These are phyloP conservation scores for Schizaphis graminum DNA, from an alignment of 2,888 invertebrate species.

Conservation along the genomic window DNA sequence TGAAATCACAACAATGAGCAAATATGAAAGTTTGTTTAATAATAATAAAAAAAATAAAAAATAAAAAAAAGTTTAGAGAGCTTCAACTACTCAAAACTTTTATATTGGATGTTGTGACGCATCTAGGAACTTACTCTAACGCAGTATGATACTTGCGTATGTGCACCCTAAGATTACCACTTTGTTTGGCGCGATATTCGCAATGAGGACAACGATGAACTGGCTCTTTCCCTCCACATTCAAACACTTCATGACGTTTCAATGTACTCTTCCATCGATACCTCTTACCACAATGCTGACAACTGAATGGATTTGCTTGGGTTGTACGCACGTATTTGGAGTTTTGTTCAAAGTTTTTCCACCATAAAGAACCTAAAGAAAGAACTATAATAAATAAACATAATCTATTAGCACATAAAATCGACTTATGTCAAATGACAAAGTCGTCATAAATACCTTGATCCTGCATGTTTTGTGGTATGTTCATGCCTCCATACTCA, in stretches of 20 bases:
- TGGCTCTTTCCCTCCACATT: conserved; percentile 87
- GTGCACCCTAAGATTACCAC: conserved; percentile 86
- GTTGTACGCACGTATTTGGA: conserved; percentile 67
- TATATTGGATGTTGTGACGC: conserved; percentile 60
- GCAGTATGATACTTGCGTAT: conserved; percentile 75
- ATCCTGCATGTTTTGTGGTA: conserved; percentile 63
- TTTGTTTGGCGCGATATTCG: conserved; percentile 83
- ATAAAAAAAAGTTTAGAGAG: conserved; percentile 62
- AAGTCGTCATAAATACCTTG: conserved; percentile 55
- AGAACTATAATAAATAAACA: conserved; percentile 50
- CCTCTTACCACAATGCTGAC: conserved; percentile 86
- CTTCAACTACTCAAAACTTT: conserved; percentile 52
- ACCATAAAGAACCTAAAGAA: conserved; percentile 66
- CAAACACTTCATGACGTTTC: conserved; percentile 85
- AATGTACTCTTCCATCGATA: conserved; percentile 90
- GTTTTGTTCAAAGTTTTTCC: conserved; percentile 67
- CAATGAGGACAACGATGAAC: conserved; percentile 86
- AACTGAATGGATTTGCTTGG: conserved; percentile 70
- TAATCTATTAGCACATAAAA: neutral
- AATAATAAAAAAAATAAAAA: conserved; percentile 47
- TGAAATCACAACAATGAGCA: conserved; percentile 66
- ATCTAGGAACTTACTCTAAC: conserved; percentile 65
- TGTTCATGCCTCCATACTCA: conserved; percentile 58
- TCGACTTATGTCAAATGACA: conserved; percentile 21
- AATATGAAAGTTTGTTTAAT: conserved; percentile 61